These are phyloP conservation scores for Scyliorhinus canicula DNA, from an alignment of 2,797 vertebrate genomes.

Conservation along the genomic window DNA sequence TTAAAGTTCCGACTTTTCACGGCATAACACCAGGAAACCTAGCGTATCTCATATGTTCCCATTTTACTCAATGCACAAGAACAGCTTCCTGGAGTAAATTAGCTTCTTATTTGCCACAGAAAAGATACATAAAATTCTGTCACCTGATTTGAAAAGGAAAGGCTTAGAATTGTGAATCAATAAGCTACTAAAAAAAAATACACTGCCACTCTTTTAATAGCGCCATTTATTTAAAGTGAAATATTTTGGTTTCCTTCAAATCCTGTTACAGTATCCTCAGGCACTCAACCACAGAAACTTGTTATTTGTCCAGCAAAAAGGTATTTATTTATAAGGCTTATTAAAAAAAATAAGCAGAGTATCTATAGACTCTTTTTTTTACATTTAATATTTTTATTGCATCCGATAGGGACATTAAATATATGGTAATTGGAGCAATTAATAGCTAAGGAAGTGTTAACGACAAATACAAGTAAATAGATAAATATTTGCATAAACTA, in stretches of 20 bases:
- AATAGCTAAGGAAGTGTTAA: constrained; percentile 25
- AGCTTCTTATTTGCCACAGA: constrained; percentile 38
- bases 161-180: constrained; percentile 32
- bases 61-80: constrained; percentile 18
- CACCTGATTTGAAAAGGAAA: constrained; percentile 31
- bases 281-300: constrained; percentile 35
- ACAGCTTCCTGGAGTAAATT: constrained; percentile 14
- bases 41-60: neutral
- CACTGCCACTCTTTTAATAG: constrained; percentile 37
- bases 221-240: constrained; percentile 37
- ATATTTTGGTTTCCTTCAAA: constrained; percentile 38
- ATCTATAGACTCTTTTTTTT: constrained; percentile 26
- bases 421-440: constrained; percentile 18
- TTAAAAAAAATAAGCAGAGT: constrained; percentile 33
- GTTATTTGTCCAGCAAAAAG: constrained; percentile 30
- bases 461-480: constrained; percentile 33
- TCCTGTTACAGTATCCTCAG: constrained; percentile 36
- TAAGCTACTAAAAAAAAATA: constrained; percentile 32
- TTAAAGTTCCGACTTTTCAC: neutral
- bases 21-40: no score
- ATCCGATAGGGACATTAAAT: constrained; percentile 33
- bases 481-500: constrained; percentile 35
- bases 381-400: constrained; percentile 36
- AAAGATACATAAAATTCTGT: constrained; percentile 37
- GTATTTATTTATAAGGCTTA: constrained; percentile 37